Percentiles rank a stretch among this genome's conserved stretches.
Evolutionary conservation across 2,888 invertebrate genomes (phyloP).

Genomic region (Mythimna pallens): DNA sequence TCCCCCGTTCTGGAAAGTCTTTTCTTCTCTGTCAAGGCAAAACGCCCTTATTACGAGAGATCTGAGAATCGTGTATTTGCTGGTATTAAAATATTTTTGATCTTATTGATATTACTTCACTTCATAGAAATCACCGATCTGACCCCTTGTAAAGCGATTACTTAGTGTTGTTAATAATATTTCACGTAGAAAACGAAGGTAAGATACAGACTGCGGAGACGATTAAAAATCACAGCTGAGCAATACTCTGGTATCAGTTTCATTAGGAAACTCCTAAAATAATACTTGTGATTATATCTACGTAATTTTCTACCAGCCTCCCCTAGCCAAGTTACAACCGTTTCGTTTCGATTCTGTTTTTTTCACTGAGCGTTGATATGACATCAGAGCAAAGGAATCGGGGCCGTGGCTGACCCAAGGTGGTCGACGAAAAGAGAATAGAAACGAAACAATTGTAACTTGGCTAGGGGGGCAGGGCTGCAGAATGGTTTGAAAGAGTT

Average conservation of each 20-base stretch:
- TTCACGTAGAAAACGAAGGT: neutral
- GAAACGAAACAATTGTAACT: too few relatives aligned
- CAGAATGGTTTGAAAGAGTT: too few relatives aligned
- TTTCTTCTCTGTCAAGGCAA: neutral
- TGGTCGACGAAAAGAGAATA: too few relatives aligned
- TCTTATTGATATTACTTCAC: neutral
- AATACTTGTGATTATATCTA: neutral
- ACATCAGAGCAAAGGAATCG: too few relatives aligned
- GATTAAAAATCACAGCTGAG: neutral
- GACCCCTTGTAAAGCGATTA: neutral
- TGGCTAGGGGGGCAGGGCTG: too few relatives aligned
- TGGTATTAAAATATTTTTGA: neutral
- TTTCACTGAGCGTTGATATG: too few relatives aligned
- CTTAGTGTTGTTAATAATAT: neutral
- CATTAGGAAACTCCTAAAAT: neutral
- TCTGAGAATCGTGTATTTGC: slow-evolving; percentile 7
- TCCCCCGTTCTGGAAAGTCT: neutral
- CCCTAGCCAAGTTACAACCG: too few relatives aligned
- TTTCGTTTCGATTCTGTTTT: too few relatives aligned
- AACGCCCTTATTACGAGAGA: neutral
- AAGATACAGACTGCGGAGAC: neutral
- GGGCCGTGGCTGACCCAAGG: too few relatives aligned
- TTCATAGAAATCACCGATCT: neutral
- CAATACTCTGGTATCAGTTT: neutral
- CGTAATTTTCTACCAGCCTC: too few relatives aligned